Evolutionary conservation across 2,888 invertebrate species (phyloP).

Genomic region (Coecobrya sp.): DNA sequence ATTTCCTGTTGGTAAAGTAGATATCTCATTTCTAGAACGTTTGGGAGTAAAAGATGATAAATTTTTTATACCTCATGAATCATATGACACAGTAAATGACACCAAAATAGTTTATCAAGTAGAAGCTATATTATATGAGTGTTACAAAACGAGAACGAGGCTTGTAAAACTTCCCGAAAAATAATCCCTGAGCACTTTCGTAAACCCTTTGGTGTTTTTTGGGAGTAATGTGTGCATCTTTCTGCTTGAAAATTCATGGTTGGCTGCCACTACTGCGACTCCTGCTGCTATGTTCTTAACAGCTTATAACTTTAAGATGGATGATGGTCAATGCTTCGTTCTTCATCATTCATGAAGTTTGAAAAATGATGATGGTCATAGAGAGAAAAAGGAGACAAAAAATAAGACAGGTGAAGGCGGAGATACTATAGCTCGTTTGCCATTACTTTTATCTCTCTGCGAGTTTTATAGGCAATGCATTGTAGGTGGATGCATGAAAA

Average conservation of each 20-base stretch:
- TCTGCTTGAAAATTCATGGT: conserved; percentile 68
- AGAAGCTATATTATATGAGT: not conserved
- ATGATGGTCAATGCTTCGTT: conserved; percentile 75
- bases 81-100: conserved; percentile 19
- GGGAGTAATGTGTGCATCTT: conserved; percentile 27
- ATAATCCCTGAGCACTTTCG: not conserved
- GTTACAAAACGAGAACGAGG: not conserved
- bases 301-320: conserved; percentile 65
- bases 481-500: conserved; percentile 15
- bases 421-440: conserved; percentile 61
- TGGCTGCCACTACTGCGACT: conserved; percentile 46
- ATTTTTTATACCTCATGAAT: not conserved
- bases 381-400: conserved; percentile 63
- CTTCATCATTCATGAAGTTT: conserved; percentile 66
- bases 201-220: conserved; percentile 14
- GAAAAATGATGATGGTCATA: conserved; percentile 74
- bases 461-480: conserved; percentile 13
- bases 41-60: too few relatives aligned
- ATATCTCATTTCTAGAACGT: too few relatives aligned
- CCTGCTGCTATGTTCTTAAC: conserved; percentile 51
- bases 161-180: conserved; percentile 6
- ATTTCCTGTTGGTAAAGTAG: not conserved
- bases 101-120: not conserved
- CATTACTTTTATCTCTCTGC: conserved; percentile 56
- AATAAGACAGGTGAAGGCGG: conserved; percentile 76